These are phyloP conservation scores for Tethya wilhelma DNA, from an alignment of 37 sponge, comb jelly and placozoan species.

Conservation along the genomic window DNA sequence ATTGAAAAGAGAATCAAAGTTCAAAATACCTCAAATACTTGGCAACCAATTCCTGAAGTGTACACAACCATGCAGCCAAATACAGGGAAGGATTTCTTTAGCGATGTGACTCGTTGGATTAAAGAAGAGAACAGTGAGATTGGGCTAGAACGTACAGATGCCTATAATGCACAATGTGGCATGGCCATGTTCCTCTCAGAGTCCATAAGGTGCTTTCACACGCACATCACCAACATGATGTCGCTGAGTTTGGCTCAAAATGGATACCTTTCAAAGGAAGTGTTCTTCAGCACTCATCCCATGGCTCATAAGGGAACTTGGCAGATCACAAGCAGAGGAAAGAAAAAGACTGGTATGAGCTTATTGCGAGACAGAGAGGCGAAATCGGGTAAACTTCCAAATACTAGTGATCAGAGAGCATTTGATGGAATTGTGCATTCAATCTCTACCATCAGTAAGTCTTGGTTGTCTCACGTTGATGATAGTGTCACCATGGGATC, in stretches of 20 bases:
- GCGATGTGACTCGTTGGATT: neutral
- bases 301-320: conserved; percentile 6
- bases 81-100: neutral
- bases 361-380: neutral
- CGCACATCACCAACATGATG: conserved; percentile 1
- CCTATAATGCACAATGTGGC: neutral
- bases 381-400: neutral
- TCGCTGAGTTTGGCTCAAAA: neutral
- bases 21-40: no score
- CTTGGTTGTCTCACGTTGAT: conserved; percentile 6
- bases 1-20: no score
- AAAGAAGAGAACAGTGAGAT: neutral
- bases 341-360: neutral
- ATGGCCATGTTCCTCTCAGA: neutral
- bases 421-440: neutral
- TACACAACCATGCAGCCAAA: neutral
- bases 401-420: neutral
- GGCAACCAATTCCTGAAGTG: no score
- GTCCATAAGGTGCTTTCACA: neutral
- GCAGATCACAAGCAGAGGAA: neutral
- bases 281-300: neutral
- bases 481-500: neutral
- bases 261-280: neutral
- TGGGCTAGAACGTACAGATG: neutral
- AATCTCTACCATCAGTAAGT: conserved; percentile 8